A percentile compares a stretch with the other conserved stretches of the same genome.
Conservation (phyloP, 2,888 invertebrate genomes). For the Drosophila robusta region DNA sequence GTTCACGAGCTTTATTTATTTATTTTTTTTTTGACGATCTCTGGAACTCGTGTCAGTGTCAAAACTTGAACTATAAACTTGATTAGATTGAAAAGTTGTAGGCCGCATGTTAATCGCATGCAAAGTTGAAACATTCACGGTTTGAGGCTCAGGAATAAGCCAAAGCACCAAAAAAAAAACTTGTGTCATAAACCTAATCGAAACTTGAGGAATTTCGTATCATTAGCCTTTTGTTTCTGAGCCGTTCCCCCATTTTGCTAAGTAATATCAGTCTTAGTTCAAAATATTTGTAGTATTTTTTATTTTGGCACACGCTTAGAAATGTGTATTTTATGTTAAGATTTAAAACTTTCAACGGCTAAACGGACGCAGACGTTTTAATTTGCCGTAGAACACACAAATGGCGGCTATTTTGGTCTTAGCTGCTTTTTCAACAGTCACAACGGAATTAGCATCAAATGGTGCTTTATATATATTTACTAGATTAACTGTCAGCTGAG, state of each 20-base stretch:
- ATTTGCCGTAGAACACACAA: slow-evolving; percentile 31
- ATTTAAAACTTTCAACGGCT: slow-evolving; percentile 30
- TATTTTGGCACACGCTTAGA: slow-evolving; percentile 22
- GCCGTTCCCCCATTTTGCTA: neutral
- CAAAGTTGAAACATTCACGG: slow-evolving; percentile 23
- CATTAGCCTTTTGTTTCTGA: slow-evolving; percentile 16
- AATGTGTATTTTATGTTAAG: slow-evolving; percentile 55
- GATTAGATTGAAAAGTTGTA: slow-evolving; percentile 40
- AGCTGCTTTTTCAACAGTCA: slow-evolving; percentile 1
- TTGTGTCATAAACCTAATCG: slow-evolving; percentile 38
- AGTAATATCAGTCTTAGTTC: slow-evolving; percentile 23
- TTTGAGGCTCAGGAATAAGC: slow-evolving; percentile 12
- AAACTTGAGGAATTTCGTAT: slow-evolving; percentile 24
- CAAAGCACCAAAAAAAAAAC: slow-evolving; percentile 1
- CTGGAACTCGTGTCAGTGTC: slow-evolving; percentile 9
- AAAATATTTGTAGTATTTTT: slow-evolving; percentile 1
- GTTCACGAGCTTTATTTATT: slow-evolving; percentile 26
- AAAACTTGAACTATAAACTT: slow-evolving; percentile 75
- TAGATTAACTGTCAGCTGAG: slow-evolving; percentile 29
- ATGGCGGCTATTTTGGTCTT: slow-evolving; percentile 10
- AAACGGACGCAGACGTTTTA: slow-evolving; percentile 22
- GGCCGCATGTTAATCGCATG: slow-evolving; percentile 11
- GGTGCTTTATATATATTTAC: slow-evolving; percentile 2
- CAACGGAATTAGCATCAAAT: slow-evolving; percentile 35
- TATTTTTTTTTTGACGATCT: neutral